phyloP scores from a whole-genome alignment of 1,140 invertebrate species.

The Drosophila guanche region DNA sequence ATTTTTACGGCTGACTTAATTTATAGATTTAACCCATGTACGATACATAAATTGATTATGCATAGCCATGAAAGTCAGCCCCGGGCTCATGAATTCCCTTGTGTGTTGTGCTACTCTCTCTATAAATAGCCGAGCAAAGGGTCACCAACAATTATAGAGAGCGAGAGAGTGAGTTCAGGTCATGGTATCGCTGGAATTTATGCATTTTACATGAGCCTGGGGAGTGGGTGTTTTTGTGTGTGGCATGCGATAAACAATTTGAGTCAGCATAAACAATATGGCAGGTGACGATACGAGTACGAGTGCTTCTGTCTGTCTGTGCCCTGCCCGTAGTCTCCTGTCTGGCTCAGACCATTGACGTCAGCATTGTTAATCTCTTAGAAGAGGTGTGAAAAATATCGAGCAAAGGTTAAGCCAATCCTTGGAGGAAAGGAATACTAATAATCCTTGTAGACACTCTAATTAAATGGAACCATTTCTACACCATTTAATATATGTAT shows the following conservation, averaged over 20 bases:
- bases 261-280: slow-evolving; percentile 57
- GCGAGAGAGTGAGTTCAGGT: slow-evolving; percentile 19
- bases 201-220: slow-evolving; percentile 66
- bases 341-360: slow-evolving; percentile 22
- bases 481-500: neutral
- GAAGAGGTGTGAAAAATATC: neutral
- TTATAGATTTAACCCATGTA: slow-evolving; percentile 47
- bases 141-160: slow-evolving; percentile 38
- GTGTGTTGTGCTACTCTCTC: slow-evolving; percentile 3
- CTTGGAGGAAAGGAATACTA: no score
- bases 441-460: neutral
- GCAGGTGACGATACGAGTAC: slow-evolving; percentile 22
- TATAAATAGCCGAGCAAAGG: slow-evolving; percentile 61
- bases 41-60: slow-evolving; percentile 67
- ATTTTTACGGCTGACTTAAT: slow-evolving; percentile 64
- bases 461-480: neutral
- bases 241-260: slow-evolving; percentile 66
- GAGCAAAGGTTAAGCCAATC: neutral
- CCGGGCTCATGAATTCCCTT: neutral
- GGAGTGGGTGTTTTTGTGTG: slow-evolving; percentile 3
- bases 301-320: slow-evolving; percentile 7
- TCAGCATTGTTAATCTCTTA: slow-evolving; percentile 19
- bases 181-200: slow-evolving; percentile 48
- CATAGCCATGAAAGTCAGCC: slow-evolving; percentile 45
- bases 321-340: slow-evolving; percentile 5